Evolutionary conservation across 2,888 invertebrate genomes (phyloP).

Genomic region (Cheilosia variabilis): DNA sequence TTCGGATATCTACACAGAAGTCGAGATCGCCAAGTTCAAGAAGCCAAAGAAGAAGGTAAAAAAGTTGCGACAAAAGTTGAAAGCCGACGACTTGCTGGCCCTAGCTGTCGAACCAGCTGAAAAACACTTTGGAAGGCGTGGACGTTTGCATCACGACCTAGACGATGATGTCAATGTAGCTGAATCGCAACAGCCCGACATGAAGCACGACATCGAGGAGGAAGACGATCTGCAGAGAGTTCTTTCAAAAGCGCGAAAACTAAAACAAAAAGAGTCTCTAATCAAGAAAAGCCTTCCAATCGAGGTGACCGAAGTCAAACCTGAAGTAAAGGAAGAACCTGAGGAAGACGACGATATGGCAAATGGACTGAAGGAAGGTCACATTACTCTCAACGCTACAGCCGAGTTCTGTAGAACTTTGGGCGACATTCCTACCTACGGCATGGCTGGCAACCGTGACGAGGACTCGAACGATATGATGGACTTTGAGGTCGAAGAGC

Average conservation of each 20-base stretch:
- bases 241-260: slow-evolving; percentile 88
- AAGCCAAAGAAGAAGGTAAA: slow-evolving; percentile 92
- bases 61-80: slow-evolving; percentile 88
- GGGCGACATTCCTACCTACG: slow-evolving; percentile 97
- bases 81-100: slow-evolving; percentile 89
- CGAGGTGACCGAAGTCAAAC: slow-evolving; percentile 82
- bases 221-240: slow-evolving; percentile 90
- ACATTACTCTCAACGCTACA: slow-evolving; percentile 95
- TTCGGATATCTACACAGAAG: slow-evolving; percentile 93
- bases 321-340: slow-evolving; percentile 85
- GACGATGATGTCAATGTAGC: slow-evolving; percentile 84
- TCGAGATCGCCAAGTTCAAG: slow-evolving; percentile 95
- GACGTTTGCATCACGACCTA: slow-evolving; percentile 77
- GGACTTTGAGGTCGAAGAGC: slow-evolving; percentile 82
- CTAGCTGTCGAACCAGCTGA: slow-evolving; percentile 79
- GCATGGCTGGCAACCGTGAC: slow-evolving; percentile 94
- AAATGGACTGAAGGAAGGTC: slow-evolving; percentile 81
- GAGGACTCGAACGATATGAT: slow-evolving; percentile 88
- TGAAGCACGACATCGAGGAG: slow-evolving; percentile 84
- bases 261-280: slow-evolving; percentile 85
- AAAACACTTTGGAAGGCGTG: slow-evolving; percentile 81
- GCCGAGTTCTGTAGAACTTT: slow-evolving; percentile 98
- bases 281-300: slow-evolving; percentile 80
- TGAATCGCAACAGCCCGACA: slow-evolving; percentile 83
- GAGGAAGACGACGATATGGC: slow-evolving; percentile 79